Base-by-base conservation (phyloP, 2,113 vertebrate species). In the Phoxinus phoxinus region DNA sequence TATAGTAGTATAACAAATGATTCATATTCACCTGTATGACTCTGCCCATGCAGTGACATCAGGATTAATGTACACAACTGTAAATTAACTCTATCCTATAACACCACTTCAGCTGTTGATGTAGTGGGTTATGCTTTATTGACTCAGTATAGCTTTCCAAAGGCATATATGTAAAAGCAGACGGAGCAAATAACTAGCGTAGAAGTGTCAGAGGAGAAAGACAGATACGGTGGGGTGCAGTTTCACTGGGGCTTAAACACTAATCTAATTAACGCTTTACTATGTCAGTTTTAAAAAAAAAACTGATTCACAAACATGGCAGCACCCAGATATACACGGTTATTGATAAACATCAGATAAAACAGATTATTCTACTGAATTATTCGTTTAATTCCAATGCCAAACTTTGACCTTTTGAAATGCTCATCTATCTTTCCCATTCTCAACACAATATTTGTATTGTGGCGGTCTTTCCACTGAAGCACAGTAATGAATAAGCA, bases 71-170 rank as follows among this genome's bases (percentile, higher is more conserved):
- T 21, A 10, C 65, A 35, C 30, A 69, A 69, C 3, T 35, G 65
- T 69, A 35, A 69, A 35, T 69, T 19, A 69, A 21, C 9, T 51
- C 4, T 44, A n/a, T 73, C 71, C 25, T 46, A 44, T n/a, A 13
- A 46, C 71, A 13, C 5, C 71, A 73, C 10, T 44, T 73, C 37
- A 73, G 44, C 37, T 73, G 65, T 69, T 69, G 30, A 35, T 53
- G 30, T 23, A 56, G 30, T 35, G 74, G 19, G 19, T 35, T 35
- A 35, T 41, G 76, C 27, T 79, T 61, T 79, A 61, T 79, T 79
- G 76, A 79, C 32, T 61, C 30, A 41, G 32, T 79, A 25, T 61
- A 59, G 32, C 7, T 46, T 79, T 59, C 3, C 76, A 79, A 37
- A 41, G 11, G 21, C 17, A 27, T 76, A 65, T n/a, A n/a, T n/a